Evolutionary conservation across 2,113 vertebrate genomes (phyloP).

Genomic region (Elephantulus edwardii): DNA sequence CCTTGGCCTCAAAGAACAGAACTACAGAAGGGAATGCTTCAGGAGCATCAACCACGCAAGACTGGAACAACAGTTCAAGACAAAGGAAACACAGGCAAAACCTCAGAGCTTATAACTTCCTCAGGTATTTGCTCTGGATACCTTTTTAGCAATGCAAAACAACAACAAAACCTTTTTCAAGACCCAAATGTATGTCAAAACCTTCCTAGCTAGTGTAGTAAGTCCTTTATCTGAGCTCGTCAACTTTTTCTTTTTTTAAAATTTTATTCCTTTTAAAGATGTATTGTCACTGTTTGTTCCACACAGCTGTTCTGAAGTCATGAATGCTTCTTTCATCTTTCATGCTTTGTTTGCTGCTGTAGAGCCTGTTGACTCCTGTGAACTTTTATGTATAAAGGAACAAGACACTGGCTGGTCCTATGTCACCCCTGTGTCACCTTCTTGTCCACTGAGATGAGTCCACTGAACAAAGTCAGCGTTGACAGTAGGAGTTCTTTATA

Average conservation of each 20-base stretch:
- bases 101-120: not conserved
- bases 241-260: not conserved
- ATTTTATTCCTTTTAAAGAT: not conserved
- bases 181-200: not conserved
- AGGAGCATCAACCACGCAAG: not conserved
- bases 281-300: not conserved
- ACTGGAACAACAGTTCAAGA: not conserved
- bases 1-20: not conserved
- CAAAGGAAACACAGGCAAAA: not conserved
- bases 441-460: no score
- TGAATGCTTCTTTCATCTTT: not conserved
- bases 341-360: not conserved
- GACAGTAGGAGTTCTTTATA: not conserved
- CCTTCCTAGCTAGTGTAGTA: not conserved
- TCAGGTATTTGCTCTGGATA: not conserved
- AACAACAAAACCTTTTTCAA: not conserved
- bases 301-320: not conserved
- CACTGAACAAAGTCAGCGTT: not conserved
- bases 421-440: no score
- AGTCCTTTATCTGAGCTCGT: not conserved
- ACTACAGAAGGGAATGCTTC: not conserved
- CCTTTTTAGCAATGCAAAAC: not conserved
- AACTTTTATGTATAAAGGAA: not conserved
- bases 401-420: not conserved
- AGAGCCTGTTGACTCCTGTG: not conserved